Percentiles rank a stretch among this genome's conserved stretches.
These are phyloP conservation scores for Cyprinodon diabolis DNA, from an alignment of 2,797 vertebrate species.

Conservation along the genomic window DNA sequence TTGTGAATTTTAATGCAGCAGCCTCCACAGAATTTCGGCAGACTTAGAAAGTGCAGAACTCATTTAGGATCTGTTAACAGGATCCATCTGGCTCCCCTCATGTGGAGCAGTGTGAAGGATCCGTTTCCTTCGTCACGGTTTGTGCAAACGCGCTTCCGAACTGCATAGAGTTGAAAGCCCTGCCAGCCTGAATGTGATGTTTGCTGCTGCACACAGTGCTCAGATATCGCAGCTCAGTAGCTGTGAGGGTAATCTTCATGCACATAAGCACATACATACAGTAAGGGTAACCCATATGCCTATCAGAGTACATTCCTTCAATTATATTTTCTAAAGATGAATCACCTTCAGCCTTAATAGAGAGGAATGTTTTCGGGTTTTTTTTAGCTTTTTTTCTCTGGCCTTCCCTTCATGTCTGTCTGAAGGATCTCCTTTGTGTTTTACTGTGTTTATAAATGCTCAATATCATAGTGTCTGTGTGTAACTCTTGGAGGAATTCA, in stretches of 20 bases:
- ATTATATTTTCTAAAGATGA: conserved; percentile 33
- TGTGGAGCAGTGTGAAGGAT: conserved; percentile 71
- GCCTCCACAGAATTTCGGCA: conserved; percentile 64
- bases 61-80: conserved; percentile 73
- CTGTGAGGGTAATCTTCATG: neutral
- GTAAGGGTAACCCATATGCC: conserved; percentile 16
- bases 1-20: conserved; percentile 65
- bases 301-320: conserved; percentile 35
- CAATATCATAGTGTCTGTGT: conserved; percentile 35
- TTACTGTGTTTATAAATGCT: conserved; percentile 42
- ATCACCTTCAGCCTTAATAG: neutral
- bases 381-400: conserved; percentile 1
- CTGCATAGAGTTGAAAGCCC: conserved; percentile 64
- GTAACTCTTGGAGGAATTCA: conserved; percentile 82
- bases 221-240: neutral
- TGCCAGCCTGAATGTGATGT: conserved; percentile 43
- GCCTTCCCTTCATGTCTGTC: conserved; percentile 10
- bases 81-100: conserved; percentile 74
- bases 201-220: conserved; percentile 33
- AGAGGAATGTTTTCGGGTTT: conserved; percentile 20
- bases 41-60: conserved; percentile 69
- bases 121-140: conserved; percentile 74
- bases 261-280: conserved; percentile 18
- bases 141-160: conserved; percentile 73
- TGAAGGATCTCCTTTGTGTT: conserved; percentile 56